Evolutionary conservation across 92 coral and sea anemone species (phyloP).

Genomic region (Bergia puertoricense): DNA sequence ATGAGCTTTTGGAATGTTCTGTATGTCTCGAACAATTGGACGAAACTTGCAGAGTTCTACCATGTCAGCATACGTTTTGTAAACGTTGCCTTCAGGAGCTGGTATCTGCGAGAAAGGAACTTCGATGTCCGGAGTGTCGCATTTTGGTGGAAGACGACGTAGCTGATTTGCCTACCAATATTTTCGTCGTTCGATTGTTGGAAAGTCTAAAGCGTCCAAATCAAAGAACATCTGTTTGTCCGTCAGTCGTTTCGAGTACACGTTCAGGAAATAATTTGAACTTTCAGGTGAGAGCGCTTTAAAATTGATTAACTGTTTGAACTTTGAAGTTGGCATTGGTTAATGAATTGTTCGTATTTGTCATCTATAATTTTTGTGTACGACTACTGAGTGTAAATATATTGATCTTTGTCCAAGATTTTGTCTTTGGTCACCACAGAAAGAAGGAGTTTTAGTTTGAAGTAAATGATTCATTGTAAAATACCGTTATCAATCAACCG

Average conservation of each 20-base stretch:
- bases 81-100: conserved; percentile 83
- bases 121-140: conserved; percentile 96
- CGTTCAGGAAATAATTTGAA: conserved; percentile 23
- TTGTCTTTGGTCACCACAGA: background rate
- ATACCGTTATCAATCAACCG: background rate
- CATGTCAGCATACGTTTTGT: conserved; percentile 98
- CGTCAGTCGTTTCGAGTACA: conserved; percentile 42
- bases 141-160: conserved; percentile 78
- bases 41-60: conserved; percentile 91
- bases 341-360: background rate
- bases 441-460: background rate
- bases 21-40: conserved; percentile 91
- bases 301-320: background rate
- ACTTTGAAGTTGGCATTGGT: background rate
- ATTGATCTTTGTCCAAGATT: background rate
- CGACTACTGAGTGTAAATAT: background rate
- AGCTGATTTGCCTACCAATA: conserved; percentile 85
- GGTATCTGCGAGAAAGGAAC: conserved; percentile 77
- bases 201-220: conserved; percentile 80
- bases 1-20: conserved; percentile 91
- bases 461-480: background rate
- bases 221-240: conserved; percentile 41
- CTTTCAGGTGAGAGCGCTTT: conserved; percentile 50
- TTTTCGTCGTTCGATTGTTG: conserved; percentile 78
- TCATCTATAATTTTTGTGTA: background rate